Evolutionary conservation across 2,113 vertebrate genomes (phyloP).

Genomic region (Spilogale gracilis): DNA sequence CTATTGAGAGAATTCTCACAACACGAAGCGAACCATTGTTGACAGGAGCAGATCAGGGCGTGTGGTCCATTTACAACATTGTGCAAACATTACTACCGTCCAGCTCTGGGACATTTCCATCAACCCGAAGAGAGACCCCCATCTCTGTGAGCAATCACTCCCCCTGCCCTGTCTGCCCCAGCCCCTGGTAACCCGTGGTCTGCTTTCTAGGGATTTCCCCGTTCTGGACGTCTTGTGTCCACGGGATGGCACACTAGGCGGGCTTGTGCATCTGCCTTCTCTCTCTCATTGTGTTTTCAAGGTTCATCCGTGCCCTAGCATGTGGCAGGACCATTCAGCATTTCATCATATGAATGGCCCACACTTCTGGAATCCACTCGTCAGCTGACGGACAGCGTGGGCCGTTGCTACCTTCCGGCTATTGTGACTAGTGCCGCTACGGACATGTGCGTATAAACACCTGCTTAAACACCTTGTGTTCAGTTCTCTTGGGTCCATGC

Average conservation of each 20-base stretch:
- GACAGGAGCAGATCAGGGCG: not conserved
- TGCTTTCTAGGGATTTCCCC: not conserved
- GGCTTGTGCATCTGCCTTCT: not conserved
- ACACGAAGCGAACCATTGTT: not conserved
- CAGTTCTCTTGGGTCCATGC: not conserved
- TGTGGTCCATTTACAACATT: not conserved
- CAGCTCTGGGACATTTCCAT: not conserved
- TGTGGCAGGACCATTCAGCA: not conserved
- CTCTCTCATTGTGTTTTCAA: not conserved
- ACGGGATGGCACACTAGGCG: not conserved
- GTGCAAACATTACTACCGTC: not conserved
- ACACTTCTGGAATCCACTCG: not conserved
- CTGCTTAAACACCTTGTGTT: not conserved
- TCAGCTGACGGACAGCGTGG: not conserved
- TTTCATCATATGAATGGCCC: not conserved
- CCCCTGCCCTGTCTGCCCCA: not conserved
- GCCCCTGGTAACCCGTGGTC: not conserved
- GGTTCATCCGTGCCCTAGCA: fast-evolving
- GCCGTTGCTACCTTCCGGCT: not conserved
- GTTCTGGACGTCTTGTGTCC: not conserved
- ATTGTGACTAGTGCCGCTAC: not conserved
- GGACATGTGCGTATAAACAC: fast-evolving
- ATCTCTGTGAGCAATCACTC: not conserved
- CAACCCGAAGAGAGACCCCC: not conserved
- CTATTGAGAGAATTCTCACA: not conserved